phyloP scores from a whole-genome alignment of 2,797 vertebrate genomes.

The Myotis vivesi region DNA sequence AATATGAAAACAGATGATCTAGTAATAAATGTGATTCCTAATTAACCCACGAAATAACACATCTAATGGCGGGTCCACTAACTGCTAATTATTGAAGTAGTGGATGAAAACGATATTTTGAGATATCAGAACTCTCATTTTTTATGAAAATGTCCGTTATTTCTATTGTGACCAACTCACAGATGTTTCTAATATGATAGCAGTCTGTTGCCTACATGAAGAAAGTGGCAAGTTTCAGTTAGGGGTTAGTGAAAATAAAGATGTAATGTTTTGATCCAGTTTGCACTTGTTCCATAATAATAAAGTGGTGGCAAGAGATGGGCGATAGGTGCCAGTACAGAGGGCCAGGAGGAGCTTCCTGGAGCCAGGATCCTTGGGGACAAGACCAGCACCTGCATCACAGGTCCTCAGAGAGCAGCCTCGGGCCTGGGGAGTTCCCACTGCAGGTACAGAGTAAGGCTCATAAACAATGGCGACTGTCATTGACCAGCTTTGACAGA shows the following conservation, averaged over 20 bases:
- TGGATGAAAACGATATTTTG: background rate
- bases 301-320: background rate
- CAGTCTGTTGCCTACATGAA: background rate
- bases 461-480: fast-evolving
- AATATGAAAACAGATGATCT: background rate
- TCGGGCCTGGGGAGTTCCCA: fast-evolving
- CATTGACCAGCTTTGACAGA: background rate
- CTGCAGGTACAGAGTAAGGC: fast-evolving
- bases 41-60: background rate
- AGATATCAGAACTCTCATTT: background rate
- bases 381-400: fast-evolving
- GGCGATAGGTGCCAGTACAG: fast-evolving
- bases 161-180: background rate
- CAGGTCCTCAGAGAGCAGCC: too few species aligned
- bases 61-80: background rate
- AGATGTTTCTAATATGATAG: background rate
- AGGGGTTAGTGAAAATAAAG: background rate
- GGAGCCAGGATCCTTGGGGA: fast-evolving
- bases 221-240: background rate
- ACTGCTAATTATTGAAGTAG: background rate
- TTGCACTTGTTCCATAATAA: background rate
- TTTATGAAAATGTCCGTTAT: background rate
- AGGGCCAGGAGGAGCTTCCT: background rate
- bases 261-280: background rate
- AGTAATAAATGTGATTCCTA: background rate